A percentile compares a stretch with the other conserved stretches of the same genome.
Conservation (phyloP, 1,140 invertebrate genomes). For the Cydia amplana region DNA sequence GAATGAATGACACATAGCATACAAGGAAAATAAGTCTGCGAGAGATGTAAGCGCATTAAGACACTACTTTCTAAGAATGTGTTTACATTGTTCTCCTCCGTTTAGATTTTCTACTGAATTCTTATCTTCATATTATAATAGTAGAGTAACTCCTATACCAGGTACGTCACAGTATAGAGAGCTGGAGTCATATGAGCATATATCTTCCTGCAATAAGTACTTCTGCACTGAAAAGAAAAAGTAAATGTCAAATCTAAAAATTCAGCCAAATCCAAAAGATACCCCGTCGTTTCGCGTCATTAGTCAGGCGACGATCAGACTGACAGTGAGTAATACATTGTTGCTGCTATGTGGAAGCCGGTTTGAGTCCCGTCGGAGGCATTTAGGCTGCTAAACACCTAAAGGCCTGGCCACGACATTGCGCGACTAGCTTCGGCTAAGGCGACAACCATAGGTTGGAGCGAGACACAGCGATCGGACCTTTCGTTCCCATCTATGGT, state of each 20-base stretch:
- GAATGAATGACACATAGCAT: background rate
- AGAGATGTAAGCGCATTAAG: background rate
- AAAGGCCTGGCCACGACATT: too few relatives aligned
- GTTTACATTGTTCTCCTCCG: background rate
- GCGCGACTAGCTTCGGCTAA: too few relatives aligned
- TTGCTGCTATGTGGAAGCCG: background rate
- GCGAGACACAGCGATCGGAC: too few relatives aligned
- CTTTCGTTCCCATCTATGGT: too few relatives aligned
- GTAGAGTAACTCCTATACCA: too few relatives aligned
- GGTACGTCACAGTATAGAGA: too few relatives aligned
- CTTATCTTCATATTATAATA: background rate
- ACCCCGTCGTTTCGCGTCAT: conserved; percentile 4
- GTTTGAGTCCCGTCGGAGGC: background rate
- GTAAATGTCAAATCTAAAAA: background rate
- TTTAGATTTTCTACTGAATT: background rate
- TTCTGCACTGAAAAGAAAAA: background rate
- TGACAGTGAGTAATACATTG: conserved; percentile 21
- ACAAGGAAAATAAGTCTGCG: background rate
- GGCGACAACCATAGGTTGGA: too few relatives aligned
- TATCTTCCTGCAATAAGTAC: background rate
- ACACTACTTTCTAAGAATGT: background rate
- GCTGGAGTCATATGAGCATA: too few relatives aligned
- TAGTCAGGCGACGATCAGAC: conserved; percentile 9
- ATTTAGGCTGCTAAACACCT: background rate
- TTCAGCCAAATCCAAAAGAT: background rate